A percentile compares a stretch with the other conserved stretches of the same genome.
These are phyloP conservation scores for Homarus americanus DNA, from an alignment of 1,140 invertebrate genomes.

Conservation along the genomic window DNA sequence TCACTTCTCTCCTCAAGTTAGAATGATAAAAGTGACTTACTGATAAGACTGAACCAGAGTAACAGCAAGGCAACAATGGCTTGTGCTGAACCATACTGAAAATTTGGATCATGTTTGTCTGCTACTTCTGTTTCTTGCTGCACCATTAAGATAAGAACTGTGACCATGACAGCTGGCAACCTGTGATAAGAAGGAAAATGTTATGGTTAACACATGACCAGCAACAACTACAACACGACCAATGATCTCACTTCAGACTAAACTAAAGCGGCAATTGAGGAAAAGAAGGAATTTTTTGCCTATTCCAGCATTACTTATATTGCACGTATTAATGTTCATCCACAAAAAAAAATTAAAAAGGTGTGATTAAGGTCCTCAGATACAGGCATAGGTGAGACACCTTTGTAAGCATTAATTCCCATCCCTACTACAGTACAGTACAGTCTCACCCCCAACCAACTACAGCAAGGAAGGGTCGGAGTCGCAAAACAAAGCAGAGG, in stretches of 20 bases:
- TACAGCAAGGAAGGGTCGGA: conserved; percentile 85
- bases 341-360: no score
- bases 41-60: conserved; percentile 77
- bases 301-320: no score
- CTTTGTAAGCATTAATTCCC: no score
- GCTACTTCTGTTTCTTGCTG: conserved; percentile 78
- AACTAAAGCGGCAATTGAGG: no score
- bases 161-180: conserved; percentile 81
- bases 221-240: no score
- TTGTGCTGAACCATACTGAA: conserved; percentile 88
- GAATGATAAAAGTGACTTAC: conserved; percentile 32
- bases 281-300: no score
- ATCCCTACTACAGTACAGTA: neutral
- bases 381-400: no score
- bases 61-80: conserved; percentile 77
- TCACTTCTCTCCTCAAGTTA: no score
- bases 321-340: no score
- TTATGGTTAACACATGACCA: neutral
- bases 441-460: conserved; percentile 88
- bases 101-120: conserved; percentile 86
- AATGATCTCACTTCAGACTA: no score
- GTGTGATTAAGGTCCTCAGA: no score
- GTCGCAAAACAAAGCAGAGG: conserved; percentile 87
- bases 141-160: conserved; percentile 81
- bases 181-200: conserved; percentile 18